Evolutionary conservation across 2,113 vertebrate genomes (phyloP).

Genomic region (Mus spicilegus): DNA sequence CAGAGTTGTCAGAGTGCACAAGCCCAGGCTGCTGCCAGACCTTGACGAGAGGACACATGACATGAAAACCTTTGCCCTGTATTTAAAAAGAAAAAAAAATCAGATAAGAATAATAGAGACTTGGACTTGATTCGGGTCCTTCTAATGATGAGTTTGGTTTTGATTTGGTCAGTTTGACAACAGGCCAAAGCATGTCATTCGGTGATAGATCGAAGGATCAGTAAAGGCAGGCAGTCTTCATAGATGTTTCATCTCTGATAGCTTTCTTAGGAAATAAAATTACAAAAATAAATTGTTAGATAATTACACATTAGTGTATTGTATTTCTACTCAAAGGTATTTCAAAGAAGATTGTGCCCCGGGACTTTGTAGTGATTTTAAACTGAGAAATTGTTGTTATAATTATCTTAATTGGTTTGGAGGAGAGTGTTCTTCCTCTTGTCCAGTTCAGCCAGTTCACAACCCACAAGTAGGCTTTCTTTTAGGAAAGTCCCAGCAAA

Average conservation of each 20-base stretch:
- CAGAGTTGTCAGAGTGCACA: neutral
- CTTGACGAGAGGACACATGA: neutral
- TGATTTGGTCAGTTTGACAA: neutral
- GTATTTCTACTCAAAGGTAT: slow-evolving; percentile 34
- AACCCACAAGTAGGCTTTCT: slow-evolving; percentile 3
- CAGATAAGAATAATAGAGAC: neutral
- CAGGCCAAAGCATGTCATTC: neutral
- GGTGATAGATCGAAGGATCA: neutral
- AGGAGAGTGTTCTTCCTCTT: neutral
- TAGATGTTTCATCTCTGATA: neutral
- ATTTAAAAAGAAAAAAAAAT: neutral
- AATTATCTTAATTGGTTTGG: slow-evolving; percentile 46
- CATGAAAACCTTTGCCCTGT: neutral
- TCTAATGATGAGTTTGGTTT: neutral
- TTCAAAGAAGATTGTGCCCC: slow-evolving; percentile 20
- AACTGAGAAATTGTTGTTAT: neutral
- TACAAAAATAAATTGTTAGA: slow-evolving; percentile 12
- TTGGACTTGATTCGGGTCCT: neutral
- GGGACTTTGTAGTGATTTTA: slow-evolving; percentile 35
- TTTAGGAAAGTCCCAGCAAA: neutral
- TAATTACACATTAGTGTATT: neutral
- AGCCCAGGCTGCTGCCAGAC: neutral
- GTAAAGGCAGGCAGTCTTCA: neutral
- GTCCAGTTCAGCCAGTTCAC: neutral
- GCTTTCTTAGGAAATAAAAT: slow-evolving; percentile 1